Conservation (phyloP, 92 coral and sea anemone genomes). For the Nematostella vectensis region DNA sequence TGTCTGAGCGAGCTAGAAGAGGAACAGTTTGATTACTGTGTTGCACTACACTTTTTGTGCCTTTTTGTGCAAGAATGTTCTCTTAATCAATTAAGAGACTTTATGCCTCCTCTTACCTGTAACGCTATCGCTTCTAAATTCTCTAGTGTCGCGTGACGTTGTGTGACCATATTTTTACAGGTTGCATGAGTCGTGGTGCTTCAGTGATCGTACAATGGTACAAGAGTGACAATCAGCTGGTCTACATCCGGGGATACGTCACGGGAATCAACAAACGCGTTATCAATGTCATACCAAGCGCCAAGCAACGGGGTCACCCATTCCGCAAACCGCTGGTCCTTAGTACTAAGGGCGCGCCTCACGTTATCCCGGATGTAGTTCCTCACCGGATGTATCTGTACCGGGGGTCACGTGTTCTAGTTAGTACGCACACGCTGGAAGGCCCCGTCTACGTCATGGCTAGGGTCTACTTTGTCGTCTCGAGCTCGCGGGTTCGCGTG, state of each 20-base stretch:
- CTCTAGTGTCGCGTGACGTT: too few relatives aligned
- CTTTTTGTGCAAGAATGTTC: too few relatives aligned
- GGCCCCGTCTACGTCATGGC: not conserved
- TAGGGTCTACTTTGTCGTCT: not conserved
- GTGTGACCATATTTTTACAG: too few relatives aligned
- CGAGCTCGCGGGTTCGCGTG: not conserved
- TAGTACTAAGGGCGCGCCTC: not conserved
- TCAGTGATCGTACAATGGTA: slow-evolving; percentile 61
- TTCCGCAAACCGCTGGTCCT: slow-evolving; percentile 5
- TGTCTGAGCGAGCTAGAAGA: too few relatives aligned
- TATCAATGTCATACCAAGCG: slow-evolving; percentile 35
- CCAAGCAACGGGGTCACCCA: slow-evolving; percentile 4
- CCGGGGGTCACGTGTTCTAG: not conserved
- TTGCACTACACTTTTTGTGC: too few relatives aligned
- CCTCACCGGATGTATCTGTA: not conserved
- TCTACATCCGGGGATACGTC: slow-evolving; percentile 49
- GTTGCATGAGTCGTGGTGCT: slow-evolving; percentile 52
- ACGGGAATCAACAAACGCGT: slow-evolving; percentile 32
- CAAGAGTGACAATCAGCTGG: slow-evolving; percentile 12
- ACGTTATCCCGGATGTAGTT: not conserved
- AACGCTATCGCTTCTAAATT: too few relatives aligned
- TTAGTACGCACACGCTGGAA: not conserved
- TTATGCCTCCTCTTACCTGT: too few relatives aligned
- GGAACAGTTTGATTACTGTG: too few relatives aligned
- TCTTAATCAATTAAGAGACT: too few relatives aligned